Evolutionary conservation across 2,888 invertebrate species (phyloP).

Genomic region (Muscina levida): DNA sequence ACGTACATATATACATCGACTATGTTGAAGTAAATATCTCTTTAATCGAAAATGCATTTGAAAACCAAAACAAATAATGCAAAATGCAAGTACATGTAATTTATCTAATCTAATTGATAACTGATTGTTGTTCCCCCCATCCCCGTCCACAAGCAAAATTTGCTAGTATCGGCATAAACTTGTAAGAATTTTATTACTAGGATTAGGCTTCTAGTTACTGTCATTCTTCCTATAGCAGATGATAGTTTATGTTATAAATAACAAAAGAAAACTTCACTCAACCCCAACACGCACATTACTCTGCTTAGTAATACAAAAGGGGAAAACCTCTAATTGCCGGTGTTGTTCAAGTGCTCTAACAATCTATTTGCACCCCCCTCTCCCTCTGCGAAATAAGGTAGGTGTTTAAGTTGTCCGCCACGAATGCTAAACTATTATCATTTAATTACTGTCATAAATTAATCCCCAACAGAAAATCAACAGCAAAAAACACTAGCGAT

Average conservation of each 20-base stretch:
- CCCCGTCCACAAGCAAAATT: not conserved
- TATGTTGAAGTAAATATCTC: too few relatives aligned
- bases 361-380: too few relatives aligned
- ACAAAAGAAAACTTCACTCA: not conserved
- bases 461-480: conserved; percentile 73
- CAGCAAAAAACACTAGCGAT: conserved; percentile 62
- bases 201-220: conserved; percentile 20
- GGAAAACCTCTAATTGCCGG: not conserved
- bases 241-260: conserved; percentile 28
- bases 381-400: not conserved
- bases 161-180: not conserved
- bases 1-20: too few relatives aligned
- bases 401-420: not conserved
- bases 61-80: not conserved
- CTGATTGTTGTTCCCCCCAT: too few relatives aligned
- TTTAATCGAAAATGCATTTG: not conserved
- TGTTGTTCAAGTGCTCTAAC: not conserved
- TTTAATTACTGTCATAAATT: conserved; percentile 79
- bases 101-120: conserved; percentile 26
- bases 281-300: not conserved
- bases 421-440: not conserved
- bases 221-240: not conserved
- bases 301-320: not conserved
- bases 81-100: not conserved
- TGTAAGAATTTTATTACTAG: conserved; percentile 7